Evolutionary conservation across 2,888 invertebrate species (phyloP), one percentile per base, ranked within the genome.

Genomic region (Arenicola marina): DNA sequence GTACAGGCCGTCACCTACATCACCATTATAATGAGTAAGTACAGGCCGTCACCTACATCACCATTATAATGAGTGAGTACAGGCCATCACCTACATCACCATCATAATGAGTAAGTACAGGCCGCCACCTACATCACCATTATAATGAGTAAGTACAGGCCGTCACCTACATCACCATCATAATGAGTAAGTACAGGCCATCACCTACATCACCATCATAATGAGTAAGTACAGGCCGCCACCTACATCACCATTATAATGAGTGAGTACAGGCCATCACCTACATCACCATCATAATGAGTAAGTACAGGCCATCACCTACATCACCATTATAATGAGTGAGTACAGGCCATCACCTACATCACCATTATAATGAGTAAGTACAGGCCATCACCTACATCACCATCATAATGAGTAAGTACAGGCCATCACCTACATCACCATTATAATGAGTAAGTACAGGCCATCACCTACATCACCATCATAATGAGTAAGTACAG

Each of bases 1-100:
- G 63, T 67, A 26, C 62, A 66, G 38, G 54, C 56, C 38, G 51
- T 51, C 24, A 66, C 60, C 48, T 45, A 44, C 53, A 62, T 67
- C 51, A 61, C 59, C 3, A 44, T 64, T 29, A 38, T 48, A n/a
- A 53, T 65, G 45, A 33, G 67, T 67, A 58, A 18, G 51, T 32
- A 29, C 21, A 18, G 48, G 24, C 38, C 38, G 18, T n/a, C n/a
- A n/a, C n/a, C n/a, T n/a, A n/a, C n/a, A n/a, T n/a, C n/a, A n/a
- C n/a, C n/a, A n/a, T n/a, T n/a, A n/a, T n/a, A n/a, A n/a, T n/a
- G n/a, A n/a, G n/a, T n/a, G n/a, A n/a, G 63, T 67, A 26, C 62
- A 66, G 38, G 54, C 56, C 38, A 51, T 51, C 24, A 66, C 60
- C 48, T 45, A 44, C 53, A 62, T 67, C 51, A 61, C 59, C 3